phyloP scores from a whole-genome alignment of 2,113 vertebrate species.

The Trinectes maculatus region DNA sequence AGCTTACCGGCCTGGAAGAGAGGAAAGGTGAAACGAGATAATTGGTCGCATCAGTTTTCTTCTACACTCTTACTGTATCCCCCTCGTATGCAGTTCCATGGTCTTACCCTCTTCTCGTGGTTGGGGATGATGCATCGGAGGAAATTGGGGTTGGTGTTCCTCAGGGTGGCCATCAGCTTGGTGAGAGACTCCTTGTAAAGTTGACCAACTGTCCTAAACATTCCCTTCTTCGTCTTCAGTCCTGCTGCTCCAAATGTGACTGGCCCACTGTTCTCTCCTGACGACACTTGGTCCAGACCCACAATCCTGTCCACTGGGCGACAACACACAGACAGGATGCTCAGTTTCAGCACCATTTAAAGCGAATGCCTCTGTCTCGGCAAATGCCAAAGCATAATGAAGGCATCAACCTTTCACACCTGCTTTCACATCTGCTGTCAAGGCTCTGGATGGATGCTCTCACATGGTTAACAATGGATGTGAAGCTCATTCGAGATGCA shows the following conservation, averaged over 20 bases:
- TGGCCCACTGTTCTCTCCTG: conserved; percentile 82
- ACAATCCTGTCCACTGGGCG: conserved; percentile 89
- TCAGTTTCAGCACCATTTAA: conserved; percentile 23
- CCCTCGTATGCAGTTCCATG: background rate
- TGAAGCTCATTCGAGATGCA: conserved; percentile 37
- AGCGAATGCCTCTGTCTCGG: background rate
- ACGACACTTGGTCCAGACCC: conserved; percentile 88
- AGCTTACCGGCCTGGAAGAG: conserved; percentile 86
- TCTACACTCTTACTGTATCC: background rate
- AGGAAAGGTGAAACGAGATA: background rate
- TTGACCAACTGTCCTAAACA: conserved; percentile 93
- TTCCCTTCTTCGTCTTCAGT: conserved; percentile 89
- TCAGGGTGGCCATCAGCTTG: conserved; percentile 92
- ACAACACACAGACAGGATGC: background rate
- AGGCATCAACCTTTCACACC: conserved; percentile 13
- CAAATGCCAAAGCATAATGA: conserved; percentile 7
- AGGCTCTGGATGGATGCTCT: conserved; percentile 26
- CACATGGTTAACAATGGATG: conserved; percentile 26
- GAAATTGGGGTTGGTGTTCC: conserved; percentile 94
- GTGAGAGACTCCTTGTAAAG: conserved; percentile 93
- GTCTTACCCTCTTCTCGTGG: conserved; percentile 89
- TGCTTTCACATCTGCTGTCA: conserved; percentile 31
- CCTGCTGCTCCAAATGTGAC: conserved; percentile 82
- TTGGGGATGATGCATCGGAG: conserved; percentile 93
- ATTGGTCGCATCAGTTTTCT: background rate